phyloP scores from a whole-genome alignment of 2,797 vertebrate genomes.

The Botia kubotai region DNA sequence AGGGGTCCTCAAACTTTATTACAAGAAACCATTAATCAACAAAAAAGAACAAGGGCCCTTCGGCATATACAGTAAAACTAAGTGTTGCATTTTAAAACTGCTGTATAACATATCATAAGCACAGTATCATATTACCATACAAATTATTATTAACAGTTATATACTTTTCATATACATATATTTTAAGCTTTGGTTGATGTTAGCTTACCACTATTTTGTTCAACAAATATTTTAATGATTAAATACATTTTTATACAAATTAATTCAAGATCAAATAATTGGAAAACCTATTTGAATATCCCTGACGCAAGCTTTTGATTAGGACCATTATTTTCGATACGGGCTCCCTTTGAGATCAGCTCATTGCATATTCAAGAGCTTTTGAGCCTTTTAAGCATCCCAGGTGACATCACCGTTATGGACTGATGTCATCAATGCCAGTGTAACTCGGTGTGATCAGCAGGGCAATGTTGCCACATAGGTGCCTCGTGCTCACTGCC shows the following conservation, averaged over 20 bases:
- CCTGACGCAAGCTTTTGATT: neutral
- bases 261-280: neutral
- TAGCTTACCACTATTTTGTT: neutral
- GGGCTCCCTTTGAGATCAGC: neutral
- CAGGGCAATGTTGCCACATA: constrained; percentile 14
- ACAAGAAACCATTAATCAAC: too few species aligned
- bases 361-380: neutral
- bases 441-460: constrained; percentile 3
- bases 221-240: neutral
- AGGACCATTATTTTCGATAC: neutral
- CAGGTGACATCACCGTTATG: constrained; percentile 6
- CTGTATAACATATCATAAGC: too few species aligned
- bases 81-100: too few species aligned
- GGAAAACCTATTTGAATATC: neutral
- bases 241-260: neutral
- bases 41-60: too few species aligned
- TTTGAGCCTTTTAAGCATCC: neutral
- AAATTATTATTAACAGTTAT: too few species aligned
- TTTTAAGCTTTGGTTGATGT: too few species aligned
- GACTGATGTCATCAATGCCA: neutral
- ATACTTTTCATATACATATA: too few species aligned
- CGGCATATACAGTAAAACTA: too few species aligned
- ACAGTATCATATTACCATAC: too few species aligned
- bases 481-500: constrained; percentile 9
- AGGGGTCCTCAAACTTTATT: neutral